phyloP scores from a whole-genome alignment of 2,888 invertebrate species.

The Drosophila phalerata region DNA sequence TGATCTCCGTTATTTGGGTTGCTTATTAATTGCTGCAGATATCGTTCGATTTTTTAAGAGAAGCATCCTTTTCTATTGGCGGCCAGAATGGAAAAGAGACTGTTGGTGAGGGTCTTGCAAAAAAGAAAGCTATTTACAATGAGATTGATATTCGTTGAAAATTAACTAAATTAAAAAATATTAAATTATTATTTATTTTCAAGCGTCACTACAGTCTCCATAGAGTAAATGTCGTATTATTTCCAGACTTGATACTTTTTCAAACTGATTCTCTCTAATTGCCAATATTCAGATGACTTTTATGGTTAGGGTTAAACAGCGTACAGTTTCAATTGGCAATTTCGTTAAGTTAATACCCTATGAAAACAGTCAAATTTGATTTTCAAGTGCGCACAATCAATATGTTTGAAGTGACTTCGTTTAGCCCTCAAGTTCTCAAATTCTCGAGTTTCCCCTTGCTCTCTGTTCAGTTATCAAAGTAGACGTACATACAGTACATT shows the following conservation, averaged over 20 bases:
- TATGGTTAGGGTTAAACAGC: background rate
- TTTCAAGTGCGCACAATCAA: slow-evolving; percentile 37
- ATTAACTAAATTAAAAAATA: no score
- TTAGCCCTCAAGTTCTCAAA: slow-evolving; percentile 27
- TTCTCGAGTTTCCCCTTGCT: slow-evolving; percentile 29
- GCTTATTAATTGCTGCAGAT: no score
- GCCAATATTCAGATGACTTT: slow-evolving; percentile 8
- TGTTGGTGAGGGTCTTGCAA: no score
- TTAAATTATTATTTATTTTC: no score
- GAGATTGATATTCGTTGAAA: no score
- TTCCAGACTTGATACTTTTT: background rate
- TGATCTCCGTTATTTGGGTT: no score
- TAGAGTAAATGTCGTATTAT: background rate
- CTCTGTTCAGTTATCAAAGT: slow-evolving; percentile 30
- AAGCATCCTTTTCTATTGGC: no score
- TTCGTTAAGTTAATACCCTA: slow-evolving; percentile 18
- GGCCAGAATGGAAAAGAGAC: no score
- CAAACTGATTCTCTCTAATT: slow-evolving; percentile 1
- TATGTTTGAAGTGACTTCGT: slow-evolving; percentile 49
- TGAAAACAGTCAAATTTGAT: slow-evolving; percentile 34
- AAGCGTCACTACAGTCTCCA: no score
- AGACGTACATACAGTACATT: slow-evolving; percentile 63
- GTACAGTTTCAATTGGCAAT: slow-evolving; percentile 19
- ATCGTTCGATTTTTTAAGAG: no score
- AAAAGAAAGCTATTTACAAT: no score